Evolutionary conservation across 1,140 invertebrate species (phyloP), one percentile per base, ranked within the genome.

Genomic region (Drosophila bifasciata): DNA sequence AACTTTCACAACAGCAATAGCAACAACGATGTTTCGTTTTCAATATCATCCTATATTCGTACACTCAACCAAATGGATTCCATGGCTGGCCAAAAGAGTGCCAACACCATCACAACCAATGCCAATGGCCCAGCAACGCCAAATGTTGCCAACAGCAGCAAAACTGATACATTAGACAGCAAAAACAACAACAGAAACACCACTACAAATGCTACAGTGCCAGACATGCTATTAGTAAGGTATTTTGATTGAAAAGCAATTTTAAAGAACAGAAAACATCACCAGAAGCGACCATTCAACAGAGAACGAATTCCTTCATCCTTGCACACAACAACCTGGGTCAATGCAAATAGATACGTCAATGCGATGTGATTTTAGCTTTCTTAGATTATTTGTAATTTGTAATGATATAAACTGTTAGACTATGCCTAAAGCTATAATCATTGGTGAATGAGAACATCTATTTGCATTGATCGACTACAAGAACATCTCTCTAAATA

Each of bases 171-270:
- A 48, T 57, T 76, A 73, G 58, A 59, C 79, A 77, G 64, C 71
- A 89, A 72, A 64, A 81, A 63, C 52, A 67, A 46, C 66, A 51
- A 21, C 49, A 46, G 28, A 17, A 75, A 63, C 45, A 60, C 57
- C 28, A 73, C 68, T 50, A 79, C 77, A 79, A 74, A 76, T 63
- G 68, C 80, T 48, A 72, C 86, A 55, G 72, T 74, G 79, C 67
- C 81, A 57, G 91, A 85, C 76, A 75, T 91, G 79, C 75, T 91
- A 57, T 88, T 91, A 88, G 84, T 91, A 90, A 91, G 90, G 90
- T 91, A 91, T 78, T 25, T 25, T 25, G 23, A 25, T 36, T 91
- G 63, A 77, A 66, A 46, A 57, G 32, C 44, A 45, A 67, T 51
- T 41, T 40, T 39, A 73, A 52, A 15, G 23, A 52, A 67, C 62